Evolutionary conservation across 2,113 vertebrate genomes (phyloP).

Genomic region (Prionailurus bengalensis): DNA sequence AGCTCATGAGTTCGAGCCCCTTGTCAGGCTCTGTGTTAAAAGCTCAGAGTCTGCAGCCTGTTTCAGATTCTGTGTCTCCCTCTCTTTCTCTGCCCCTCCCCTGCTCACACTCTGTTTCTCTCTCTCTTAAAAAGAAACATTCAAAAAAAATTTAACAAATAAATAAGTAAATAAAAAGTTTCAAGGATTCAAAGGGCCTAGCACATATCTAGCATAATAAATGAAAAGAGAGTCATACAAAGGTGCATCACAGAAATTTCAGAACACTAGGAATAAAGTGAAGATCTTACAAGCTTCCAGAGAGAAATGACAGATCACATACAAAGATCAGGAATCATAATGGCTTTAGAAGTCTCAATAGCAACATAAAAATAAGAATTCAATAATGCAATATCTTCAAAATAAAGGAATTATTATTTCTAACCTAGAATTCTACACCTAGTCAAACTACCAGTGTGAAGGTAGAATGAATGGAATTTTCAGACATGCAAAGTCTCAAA

Average conservation of each 20-base stretch:
- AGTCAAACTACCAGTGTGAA: slow-evolving; percentile 6
- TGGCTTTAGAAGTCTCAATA: background rate
- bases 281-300: background rate
- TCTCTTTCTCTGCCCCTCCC: too few relatives aligned
- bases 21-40: too few relatives aligned
- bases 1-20: too few relatives aligned
- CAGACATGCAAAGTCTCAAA: background rate
- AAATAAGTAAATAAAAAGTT: background rate
- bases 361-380: slow-evolving; percentile 25
- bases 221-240: background rate
- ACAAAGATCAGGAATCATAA: slow-evolving; percentile 4
- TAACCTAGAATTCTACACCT: background rate
- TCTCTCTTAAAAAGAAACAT: too few relatives aligned
- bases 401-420: slow-evolving; percentile 1
- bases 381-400: background rate
- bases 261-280: background rate
- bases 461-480: background rate
- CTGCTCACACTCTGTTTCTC: too few relatives aligned
- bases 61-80: too few relatives aligned
- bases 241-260: background rate
- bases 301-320: background rate
- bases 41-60: too few relatives aligned
- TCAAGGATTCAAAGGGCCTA: background rate
- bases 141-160: too few relatives aligned
- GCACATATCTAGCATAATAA: background rate